Conservation (phyloP, 2,797 vertebrate species). For the Pseudotriccus pelzelni region DNA sequence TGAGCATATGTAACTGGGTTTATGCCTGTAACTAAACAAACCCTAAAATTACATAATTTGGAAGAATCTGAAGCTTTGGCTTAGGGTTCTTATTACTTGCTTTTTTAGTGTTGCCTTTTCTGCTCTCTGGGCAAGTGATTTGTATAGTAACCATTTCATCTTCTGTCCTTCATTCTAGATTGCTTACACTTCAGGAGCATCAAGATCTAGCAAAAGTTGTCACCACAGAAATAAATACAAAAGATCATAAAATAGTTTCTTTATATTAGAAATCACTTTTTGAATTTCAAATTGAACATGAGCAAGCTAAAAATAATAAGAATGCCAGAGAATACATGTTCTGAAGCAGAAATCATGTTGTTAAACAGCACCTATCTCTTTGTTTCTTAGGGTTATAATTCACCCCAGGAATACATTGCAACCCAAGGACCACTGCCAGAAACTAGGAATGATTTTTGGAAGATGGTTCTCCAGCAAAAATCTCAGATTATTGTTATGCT, state of each 20-base stretch:
- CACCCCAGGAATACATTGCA: constrained; percentile 90
- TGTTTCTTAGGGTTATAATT: constrained; percentile 87
- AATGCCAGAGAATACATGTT: background rate
- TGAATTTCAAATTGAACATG: background rate
- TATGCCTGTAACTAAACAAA: background rate
- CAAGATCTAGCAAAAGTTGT: background rate
- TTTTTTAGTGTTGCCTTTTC: background rate
- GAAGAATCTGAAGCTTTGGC: background rate
- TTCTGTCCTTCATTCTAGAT: background rate
- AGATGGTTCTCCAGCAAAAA: constrained; percentile 95
- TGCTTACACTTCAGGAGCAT: background rate
- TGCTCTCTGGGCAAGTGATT: background rate
- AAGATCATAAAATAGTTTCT: background rate
- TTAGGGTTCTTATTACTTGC: background rate
- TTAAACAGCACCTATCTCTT: background rate
- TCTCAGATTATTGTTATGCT: constrained; percentile 93
- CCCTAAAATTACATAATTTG: background rate
- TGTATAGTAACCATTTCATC: background rate
- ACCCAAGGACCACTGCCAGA: constrained; percentile 95
- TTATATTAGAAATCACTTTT: background rate
- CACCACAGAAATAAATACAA: background rate
- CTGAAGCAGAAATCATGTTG: background rate
- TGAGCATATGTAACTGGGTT: background rate
- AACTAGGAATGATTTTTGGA: constrained; percentile 97
- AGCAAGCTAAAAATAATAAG: background rate